phyloP scores from a whole-genome alignment of 2,113 vertebrate species.

The Crotophaga sulcirostris region DNA sequence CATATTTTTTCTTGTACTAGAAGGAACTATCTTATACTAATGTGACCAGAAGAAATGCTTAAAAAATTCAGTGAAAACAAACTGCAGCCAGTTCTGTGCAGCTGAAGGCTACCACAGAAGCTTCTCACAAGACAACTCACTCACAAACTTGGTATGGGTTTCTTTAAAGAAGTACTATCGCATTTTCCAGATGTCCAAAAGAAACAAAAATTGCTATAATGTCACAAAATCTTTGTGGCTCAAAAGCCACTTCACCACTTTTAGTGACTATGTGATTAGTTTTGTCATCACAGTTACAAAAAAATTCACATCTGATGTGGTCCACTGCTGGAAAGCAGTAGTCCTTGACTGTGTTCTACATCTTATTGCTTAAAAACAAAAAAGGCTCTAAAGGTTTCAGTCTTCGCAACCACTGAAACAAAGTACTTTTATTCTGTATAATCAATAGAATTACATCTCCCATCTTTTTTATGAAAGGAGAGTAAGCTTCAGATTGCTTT shows the following conservation, averaged over 20 bases:
- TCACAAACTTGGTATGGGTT: background rate
- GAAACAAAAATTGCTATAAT: background rate
- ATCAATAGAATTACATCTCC: background rate
- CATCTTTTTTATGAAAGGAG: background rate
- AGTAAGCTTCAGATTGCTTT: background rate
- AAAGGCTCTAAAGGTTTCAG: background rate
- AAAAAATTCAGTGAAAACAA: background rate
- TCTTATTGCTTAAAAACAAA: background rate
- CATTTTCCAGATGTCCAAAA: background rate
- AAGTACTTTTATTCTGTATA: background rate
- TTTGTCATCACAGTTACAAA: background rate
- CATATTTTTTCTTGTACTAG: background rate
- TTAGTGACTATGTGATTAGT: background rate
- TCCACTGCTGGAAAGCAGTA: background rate
- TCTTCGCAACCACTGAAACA: background rate
- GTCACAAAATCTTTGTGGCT: background rate
- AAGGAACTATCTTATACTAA: background rate
- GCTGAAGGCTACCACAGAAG: background rate
- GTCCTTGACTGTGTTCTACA: background rate
- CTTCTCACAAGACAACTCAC: background rate
- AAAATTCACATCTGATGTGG: background rate
- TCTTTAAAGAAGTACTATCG: background rate
- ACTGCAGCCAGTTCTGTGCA: background rate
- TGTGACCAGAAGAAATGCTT: background rate
- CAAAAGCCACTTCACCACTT: background rate